These are phyloP conservation scores for Maniola jurtina DNA, from an alignment of 1,140 invertebrate species.

Conservation along the genomic window DNA sequence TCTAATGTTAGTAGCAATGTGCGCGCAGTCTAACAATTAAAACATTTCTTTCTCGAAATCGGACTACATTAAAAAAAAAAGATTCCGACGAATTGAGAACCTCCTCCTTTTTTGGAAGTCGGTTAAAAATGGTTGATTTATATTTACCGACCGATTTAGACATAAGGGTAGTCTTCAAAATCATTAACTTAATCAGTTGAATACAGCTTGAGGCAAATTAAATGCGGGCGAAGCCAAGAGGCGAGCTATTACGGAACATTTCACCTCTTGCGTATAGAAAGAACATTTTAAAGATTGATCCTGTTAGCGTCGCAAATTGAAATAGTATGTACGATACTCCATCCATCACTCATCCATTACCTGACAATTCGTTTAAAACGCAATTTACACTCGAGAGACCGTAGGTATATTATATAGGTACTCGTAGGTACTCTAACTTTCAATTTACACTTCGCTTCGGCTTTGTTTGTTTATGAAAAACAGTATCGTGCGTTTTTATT, in stretches of 20 bases:
- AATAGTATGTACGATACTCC: slow-evolving; percentile 32
- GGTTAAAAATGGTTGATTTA: too few species aligned
- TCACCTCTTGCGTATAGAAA: neutral
- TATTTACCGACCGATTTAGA: too few species aligned
- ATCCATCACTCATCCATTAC: slow-evolving; percentile 43
- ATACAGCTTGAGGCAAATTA: too few species aligned
- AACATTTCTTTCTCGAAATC: too few species aligned
- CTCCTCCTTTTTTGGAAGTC: too few species aligned
- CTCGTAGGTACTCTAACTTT: slow-evolving; percentile 31
- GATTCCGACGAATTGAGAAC: too few species aligned
- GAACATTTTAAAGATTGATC: slow-evolving; percentile 30
- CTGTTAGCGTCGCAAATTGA: slow-evolving; percentile 37
- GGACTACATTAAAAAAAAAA: too few species aligned
- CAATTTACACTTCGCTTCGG: slow-evolving; percentile 32
- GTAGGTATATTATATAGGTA: neutral
- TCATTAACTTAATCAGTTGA: too few species aligned
- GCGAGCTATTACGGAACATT: neutral
- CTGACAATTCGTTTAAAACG: slow-evolving; percentile 39
- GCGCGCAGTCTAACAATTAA: too few species aligned
- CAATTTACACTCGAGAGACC: slow-evolving; percentile 31
- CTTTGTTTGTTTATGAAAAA: slow-evolving; percentile 14
- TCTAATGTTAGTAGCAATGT: too few species aligned
- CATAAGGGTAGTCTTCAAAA: too few species aligned
- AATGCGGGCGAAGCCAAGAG: too few species aligned
- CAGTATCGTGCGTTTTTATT: neutral